These are phyloP conservation scores for Selene dorsalis DNA, from an alignment of 2,797 vertebrate genomes.

Conservation along the genomic window DNA sequence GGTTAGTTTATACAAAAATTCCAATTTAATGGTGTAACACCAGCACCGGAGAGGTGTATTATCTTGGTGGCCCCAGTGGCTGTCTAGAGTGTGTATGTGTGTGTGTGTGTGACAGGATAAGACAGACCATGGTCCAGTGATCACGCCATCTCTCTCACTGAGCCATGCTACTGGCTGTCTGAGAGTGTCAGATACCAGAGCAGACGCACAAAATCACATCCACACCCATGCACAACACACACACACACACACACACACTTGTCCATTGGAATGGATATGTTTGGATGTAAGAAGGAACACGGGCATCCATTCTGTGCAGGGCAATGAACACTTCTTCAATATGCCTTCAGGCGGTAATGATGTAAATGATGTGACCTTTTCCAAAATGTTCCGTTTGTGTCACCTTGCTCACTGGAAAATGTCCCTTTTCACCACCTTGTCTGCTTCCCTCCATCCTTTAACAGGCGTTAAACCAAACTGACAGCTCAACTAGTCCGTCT, in stretches of 20 bases:
- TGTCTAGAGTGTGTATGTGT: constrained; percentile 13
- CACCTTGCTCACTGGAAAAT: constrained; percentile 44
- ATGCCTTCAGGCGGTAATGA: constrained; percentile 52
- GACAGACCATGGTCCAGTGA: constrained; percentile 63
- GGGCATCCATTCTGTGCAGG: constrained; percentile 16
- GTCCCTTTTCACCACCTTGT: constrained; percentile 39
- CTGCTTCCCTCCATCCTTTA: constrained; percentile 38
- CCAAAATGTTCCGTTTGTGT: constrained; percentile 42
- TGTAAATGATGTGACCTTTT: constrained; percentile 67
- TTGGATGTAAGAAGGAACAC: constrained; percentile 29
- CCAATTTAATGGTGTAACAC: constrained; percentile 47
- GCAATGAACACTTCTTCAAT: constrained; percentile 21
- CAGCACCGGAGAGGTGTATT: constrained; percentile 39
- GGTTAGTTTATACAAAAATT: constrained; percentile 49
- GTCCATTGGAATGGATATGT: constrained; percentile 28
- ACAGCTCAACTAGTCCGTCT: constrained; percentile 57
- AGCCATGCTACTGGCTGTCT: constrained; percentile 71
- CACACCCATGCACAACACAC: constrained; percentile 17
- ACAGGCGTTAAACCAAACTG: constrained; percentile 47
- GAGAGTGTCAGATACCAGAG: constrained; percentile 67
- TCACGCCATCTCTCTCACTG: constrained; percentile 70
- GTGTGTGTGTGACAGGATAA: constrained; percentile 50
- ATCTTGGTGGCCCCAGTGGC: constrained; percentile 42
- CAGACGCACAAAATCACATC: constrained; percentile 28
- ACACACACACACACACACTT: constrained; percentile 13